phyloP scores from a whole-genome alignment of 2,888 invertebrate genomes.

The Melinaea marsaeus region DNA sequence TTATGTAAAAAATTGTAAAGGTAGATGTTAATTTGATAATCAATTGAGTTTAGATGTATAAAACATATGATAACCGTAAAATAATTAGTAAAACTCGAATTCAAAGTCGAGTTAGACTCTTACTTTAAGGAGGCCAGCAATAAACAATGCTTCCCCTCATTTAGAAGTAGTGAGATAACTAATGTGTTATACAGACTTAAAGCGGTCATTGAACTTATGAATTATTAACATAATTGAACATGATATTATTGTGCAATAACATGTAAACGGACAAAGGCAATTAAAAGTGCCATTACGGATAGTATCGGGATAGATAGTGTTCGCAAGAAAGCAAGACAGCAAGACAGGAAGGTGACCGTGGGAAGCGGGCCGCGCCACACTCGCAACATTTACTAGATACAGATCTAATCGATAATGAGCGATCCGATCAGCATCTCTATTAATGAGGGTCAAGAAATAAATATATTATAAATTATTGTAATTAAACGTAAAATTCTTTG shows the following conservation, averaged over 20 bases:
- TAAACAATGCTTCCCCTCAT: slow-evolving; percentile 33
- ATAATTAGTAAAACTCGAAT: slow-evolving; percentile 3
- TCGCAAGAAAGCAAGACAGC: too few species aligned
- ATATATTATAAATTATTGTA: too few species aligned
- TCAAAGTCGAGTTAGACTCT: neutral
- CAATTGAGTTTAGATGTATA: neutral
- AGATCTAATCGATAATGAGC: neutral
- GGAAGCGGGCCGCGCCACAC: slow-evolving; percentile 34
- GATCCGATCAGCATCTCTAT: neutral
- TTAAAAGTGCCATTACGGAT: too few species aligned
- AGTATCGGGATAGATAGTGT: too few species aligned
- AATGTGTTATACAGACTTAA: slow-evolving; percentile 24
- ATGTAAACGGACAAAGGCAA: too few species aligned
- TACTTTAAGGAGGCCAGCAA: slow-evolving; percentile 24
- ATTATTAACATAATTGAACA: neutral
- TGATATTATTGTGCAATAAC: neutral
- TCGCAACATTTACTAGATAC: neutral
- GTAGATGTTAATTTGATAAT: too few species aligned
- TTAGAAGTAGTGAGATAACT: slow-evolving; percentile 31
- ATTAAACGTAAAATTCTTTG: too few species aligned
- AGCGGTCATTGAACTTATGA: slow-evolving; percentile 28
- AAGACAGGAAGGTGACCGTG: slow-evolving; percentile 34
- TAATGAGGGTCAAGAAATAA: too few species aligned
- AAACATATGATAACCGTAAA: neutral
- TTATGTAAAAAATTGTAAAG: too few species aligned